Base-by-base conservation (phyloP, 2,888 invertebrate species). In the Campoplex nolae region DNA sequence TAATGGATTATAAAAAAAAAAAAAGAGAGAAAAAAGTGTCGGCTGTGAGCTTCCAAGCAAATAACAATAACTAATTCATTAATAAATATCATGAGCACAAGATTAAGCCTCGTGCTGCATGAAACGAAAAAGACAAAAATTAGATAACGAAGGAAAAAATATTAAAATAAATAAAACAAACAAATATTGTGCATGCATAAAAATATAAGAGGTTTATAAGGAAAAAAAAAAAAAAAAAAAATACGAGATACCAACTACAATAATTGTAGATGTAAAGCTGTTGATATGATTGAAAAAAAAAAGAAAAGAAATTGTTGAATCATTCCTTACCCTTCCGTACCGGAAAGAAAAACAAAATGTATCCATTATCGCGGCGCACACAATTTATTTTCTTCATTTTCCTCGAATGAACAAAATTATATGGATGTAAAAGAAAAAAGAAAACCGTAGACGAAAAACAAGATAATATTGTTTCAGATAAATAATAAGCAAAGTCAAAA, bases 11-110 rank as follows among this genome's bases (percentile, higher is more conserved):
- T 42, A 76, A 28, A 75, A 45, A 76, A 76, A 76, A 58, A 75
- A 13, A 75, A 68, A 79, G 23, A 23, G 81, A 79, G 83, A 89
- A 91, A 93, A 93, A 94, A 93, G 93, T 93, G 93, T 94, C 93
- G 94, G 94, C 94, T 94, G 94, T 94, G 94, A 94, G 94, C 94
- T 94, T 94, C 94, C 93, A 94, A 94, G 94, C 94, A 93, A 94
- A 93, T 94, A 94, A 94, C 94, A 94, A 94, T 94, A 94, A 94
- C 94, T 94, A 94, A 94, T 94, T 94, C 93, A 94, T 94, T 94
- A 93, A 93, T 93, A 9, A 93, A 92, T 92, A 91, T 93, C 93
- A 88, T 76, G 83, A 78, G 82, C 65, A 82, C 45, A 85, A 83
- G 84, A 80, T 75, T 74, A 56, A 83, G 78, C 51, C 45, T 58